phyloP scores from a whole-genome alignment of 2,888 invertebrate genomes.

The Stomorhina lunata region DNA sequence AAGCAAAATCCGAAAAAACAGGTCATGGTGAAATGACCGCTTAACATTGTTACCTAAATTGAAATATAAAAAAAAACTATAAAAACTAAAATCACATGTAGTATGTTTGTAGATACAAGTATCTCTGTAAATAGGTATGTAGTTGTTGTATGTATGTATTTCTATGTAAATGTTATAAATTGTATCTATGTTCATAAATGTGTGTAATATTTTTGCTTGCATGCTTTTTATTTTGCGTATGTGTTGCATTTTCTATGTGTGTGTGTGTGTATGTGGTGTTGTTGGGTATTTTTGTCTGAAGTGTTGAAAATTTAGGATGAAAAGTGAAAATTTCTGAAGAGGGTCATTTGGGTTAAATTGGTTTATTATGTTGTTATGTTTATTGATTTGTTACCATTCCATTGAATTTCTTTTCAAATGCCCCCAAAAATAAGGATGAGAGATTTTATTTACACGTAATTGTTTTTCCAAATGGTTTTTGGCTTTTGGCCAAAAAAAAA shows the following conservation, averaged over 20 bases:
- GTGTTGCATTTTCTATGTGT: no score
- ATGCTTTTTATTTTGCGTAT: no score
- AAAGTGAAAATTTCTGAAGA: conserved; percentile 50
- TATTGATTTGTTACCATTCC: conserved; percentile 33
- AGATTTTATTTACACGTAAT: background rate
- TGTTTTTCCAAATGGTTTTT: background rate
- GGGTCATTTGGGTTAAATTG: conserved; percentile 18
- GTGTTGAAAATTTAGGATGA: conserved; percentile 45
- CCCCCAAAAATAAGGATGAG: background rate
- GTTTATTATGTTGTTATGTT: background rate
- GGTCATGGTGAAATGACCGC: conserved; percentile 67
- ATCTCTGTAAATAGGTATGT: background rate
- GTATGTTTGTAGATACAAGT: background rate
- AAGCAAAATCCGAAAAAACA: conserved; percentile 57
- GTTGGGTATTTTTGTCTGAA: conserved; percentile 1
- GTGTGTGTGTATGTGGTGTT: background rate
- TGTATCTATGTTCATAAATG: background rate
- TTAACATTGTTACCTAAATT: conserved; percentile 66
- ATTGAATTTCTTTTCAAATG: background rate
- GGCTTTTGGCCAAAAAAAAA: background rate
- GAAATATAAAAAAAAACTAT: conserved; percentile 31
- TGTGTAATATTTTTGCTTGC: background rate
- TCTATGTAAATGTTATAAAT: no score
- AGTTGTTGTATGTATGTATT: background rate
- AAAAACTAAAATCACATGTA: conserved; percentile 17